Evolutionary conservation across 23 tunicate species (phyloP).

Genomic region (Phallusia fumigata): DNA sequence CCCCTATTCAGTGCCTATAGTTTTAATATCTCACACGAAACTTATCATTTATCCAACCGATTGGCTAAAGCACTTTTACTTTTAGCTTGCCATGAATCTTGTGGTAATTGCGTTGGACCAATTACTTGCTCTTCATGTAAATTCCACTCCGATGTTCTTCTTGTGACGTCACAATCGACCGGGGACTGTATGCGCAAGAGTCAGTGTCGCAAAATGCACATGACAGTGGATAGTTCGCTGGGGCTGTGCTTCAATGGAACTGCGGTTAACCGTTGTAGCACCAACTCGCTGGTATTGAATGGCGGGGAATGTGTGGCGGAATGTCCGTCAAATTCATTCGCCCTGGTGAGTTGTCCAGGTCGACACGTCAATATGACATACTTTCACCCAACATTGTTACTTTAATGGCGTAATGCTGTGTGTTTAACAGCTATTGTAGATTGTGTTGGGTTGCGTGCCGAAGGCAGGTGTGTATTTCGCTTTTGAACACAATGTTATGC

Average conservation of each 20-base stretch:
- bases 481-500: too few species aligned
- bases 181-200: conserved; percentile 11
- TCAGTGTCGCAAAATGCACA: conserved; percentile 9
- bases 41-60: too few species aligned
- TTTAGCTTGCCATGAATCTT: conserved; percentile 59
- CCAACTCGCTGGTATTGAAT: neutral
- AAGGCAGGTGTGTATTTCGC: neutral
- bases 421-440: neutral
- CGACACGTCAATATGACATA: neutral
- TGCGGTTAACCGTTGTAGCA: neutral
- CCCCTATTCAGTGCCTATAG: too few species aligned
- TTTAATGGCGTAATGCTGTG: neutral
- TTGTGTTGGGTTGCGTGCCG: neutral
- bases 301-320: conserved; percentile 22
- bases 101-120: conserved; percentile 38
- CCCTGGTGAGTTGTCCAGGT: conserved; percentile 21
- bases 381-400: neutral
- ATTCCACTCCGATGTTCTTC: neutral
- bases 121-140: conserved; percentile 23
- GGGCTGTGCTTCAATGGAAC: conserved; percentile 25
- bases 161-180: neutral
- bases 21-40: neutral
- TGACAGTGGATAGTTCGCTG: conserved; percentile 2
- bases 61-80: neutral
- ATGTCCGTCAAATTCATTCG: conserved; percentile 38